Evolutionary conservation across 2,113 vertebrate species (phyloP).

Genomic region (Sorex fumeus): DNA sequence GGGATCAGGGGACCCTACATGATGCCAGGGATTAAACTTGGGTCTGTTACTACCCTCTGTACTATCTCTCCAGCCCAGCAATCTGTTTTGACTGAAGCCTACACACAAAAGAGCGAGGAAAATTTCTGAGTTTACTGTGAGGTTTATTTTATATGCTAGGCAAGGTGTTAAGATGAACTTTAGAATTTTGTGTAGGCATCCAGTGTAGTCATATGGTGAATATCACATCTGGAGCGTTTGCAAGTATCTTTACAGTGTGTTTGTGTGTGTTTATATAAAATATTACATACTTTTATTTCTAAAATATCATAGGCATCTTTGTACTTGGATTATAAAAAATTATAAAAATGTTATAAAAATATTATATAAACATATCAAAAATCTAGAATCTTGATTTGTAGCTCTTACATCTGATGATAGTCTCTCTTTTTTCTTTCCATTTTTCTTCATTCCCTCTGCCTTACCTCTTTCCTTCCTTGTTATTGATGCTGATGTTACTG

Average conservation of each 20-base stretch:
- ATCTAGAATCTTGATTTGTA: constrained; percentile 80
- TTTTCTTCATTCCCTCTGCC: too few relatives aligned
- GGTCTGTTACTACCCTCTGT: too few relatives aligned
- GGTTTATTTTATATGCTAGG: constrained; percentile 68
- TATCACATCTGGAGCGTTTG: constrained; percentile 1
- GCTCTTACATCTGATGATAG: constrained; percentile 76
- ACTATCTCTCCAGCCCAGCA: background rate
- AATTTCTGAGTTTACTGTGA: constrained; percentile 75
- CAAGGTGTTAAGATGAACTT: constrained; percentile 73
- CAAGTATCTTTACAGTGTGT: constrained; percentile 40
- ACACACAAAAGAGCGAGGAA: constrained; percentile 58
- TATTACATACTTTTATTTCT: constrained; percentile 17
- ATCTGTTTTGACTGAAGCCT: constrained; percentile 69
- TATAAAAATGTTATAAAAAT: constrained; percentile 77
- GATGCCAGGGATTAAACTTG: too few relatives aligned
- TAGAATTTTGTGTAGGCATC: constrained; percentile 61
- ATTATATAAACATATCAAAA: constrained; percentile 77
- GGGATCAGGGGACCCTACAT: too few relatives aligned
- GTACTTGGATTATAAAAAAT: constrained; percentile 51
- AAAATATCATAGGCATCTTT: constrained; percentile 66
- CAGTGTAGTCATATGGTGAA: background rate
- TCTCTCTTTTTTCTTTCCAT: constrained; percentile 38
- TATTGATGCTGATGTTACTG: too few relatives aligned
- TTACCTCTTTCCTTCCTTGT: too few relatives aligned
- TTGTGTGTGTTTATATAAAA: background rate